phyloP scores from a whole-genome alignment of 2,797 vertebrate genomes.

The Sphenopsis melanotis region DNA sequence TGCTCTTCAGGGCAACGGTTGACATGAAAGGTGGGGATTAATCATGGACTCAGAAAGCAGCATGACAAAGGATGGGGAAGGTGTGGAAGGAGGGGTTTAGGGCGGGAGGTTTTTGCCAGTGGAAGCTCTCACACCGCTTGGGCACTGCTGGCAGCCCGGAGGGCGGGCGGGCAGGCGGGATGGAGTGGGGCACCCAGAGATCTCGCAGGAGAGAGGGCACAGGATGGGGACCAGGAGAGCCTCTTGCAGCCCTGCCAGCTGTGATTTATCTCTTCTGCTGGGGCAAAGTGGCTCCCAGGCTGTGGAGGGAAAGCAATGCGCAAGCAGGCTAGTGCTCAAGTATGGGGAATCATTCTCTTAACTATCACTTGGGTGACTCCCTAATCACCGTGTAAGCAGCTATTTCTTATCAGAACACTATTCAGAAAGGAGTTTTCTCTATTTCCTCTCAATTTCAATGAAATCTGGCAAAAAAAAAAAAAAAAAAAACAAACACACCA shows the following conservation, averaged over 20 bases:
- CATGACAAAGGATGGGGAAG: background rate
- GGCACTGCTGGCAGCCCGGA: background rate
- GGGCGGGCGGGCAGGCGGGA: accelerated
- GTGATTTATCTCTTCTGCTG: background rate
- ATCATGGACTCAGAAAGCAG: background rate
- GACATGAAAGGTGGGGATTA: background rate
- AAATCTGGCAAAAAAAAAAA: background rate
- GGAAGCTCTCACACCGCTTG: accelerated
- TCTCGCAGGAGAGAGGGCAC: accelerated
- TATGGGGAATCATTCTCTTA: background rate
- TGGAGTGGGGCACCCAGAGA: background rate
- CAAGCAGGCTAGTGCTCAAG: background rate
- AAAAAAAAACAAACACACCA: background rate
- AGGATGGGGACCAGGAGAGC: background rate
- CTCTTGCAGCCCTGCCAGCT: background rate
- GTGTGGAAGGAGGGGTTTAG: background rate
- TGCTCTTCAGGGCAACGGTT: background rate
- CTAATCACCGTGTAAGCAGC: background rate
- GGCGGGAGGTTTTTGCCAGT: background rate
- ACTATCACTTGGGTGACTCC: background rate
- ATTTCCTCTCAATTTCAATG: background rate
- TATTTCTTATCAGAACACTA: background rate
- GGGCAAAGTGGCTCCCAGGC: background rate
- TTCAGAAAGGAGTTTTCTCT: background rate
- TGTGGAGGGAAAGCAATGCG: background rate